Conservation (phyloP, 2,113 vertebrate genomes). For the Kryptolebias marmoratus region DNA sequence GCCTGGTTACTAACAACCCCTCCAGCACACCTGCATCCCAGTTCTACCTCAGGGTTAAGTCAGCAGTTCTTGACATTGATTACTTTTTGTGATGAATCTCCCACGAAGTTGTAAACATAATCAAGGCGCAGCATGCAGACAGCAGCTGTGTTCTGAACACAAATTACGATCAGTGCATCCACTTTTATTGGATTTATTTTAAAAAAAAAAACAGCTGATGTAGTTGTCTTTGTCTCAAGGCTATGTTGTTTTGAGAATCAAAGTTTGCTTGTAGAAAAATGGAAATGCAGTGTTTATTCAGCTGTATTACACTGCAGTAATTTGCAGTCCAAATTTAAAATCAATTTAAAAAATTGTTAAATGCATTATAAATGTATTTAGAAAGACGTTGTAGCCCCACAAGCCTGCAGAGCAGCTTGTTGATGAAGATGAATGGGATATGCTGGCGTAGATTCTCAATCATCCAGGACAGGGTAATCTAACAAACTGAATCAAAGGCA, state of each 20-base stretch:
- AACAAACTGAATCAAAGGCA: too few species aligned
- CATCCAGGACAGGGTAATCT: too few species aligned
- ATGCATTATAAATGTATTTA: background rate
- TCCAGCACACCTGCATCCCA: constrained; percentile 43
- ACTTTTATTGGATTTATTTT: background rate
- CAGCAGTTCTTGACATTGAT: background rate
- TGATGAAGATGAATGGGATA: background rate
- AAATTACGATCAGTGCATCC: background rate
- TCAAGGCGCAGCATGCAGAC: background rate
- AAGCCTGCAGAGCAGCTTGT: background rate
- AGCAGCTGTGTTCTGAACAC: background rate
- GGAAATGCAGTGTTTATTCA: background rate
- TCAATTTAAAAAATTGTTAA: background rate
- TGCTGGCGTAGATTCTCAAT: too few species aligned
- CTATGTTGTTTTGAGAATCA: too few species aligned
- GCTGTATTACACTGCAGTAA: background rate
- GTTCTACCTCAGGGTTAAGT: constrained; percentile 9
- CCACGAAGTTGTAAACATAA: constrained; percentile 4
- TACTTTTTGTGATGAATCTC: background rate
- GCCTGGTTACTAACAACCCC: constrained; percentile 53
- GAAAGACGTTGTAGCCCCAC: background rate
- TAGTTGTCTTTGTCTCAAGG: background rate
- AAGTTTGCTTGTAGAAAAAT: too few species aligned
- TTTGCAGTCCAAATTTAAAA: background rate
- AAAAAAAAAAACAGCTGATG: background rate